A percentile compares a stretch with the other conserved stretches of the same genome.
Conservation (phyloP, 92 coral and sea anemone genomes). For the Zoanthus solanderi region DNA sequence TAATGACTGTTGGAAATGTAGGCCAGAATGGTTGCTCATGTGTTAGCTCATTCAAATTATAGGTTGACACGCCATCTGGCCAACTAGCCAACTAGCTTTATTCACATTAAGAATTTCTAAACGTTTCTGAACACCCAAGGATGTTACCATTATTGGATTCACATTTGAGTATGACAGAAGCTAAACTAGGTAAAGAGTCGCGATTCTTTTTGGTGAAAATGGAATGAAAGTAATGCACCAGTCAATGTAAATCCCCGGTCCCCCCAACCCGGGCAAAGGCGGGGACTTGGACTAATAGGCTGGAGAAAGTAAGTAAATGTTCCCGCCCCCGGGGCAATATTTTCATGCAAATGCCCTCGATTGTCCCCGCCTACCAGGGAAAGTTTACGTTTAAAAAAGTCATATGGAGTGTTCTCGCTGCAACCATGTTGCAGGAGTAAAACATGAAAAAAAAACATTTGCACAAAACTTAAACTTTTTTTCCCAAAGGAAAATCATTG, state of each 20-base stretch:
- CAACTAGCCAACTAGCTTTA: no score
- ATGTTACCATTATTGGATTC: no score
- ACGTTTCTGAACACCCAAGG: no score
- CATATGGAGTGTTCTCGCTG: conserved; percentile 6
- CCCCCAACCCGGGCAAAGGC: conserved; percentile 36
- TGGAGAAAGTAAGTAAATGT: neutral
- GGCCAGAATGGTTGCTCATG: no score
- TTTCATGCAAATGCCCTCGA: neutral
- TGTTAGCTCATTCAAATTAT: no score
- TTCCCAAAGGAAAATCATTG: conserved; percentile 4
- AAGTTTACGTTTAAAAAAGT: conserved; percentile 1
- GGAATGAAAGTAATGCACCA: neutral
- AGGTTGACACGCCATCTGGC: no score
- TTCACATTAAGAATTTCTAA: no score
- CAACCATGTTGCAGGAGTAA: conserved; percentile 6
- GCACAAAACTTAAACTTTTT: conserved; percentile 2
- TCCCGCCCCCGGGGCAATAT: conserved; percentile 1
- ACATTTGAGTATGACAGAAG: no score
- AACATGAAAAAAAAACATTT: neutral
- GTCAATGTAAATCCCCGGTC: conserved; percentile 31
- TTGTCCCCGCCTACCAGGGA: conserved; percentile 1
- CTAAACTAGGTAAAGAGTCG: no score
- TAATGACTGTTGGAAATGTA: no score
- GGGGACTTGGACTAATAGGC: conserved; percentile 10
- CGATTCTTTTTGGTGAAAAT: no score